Conservation (phyloP, 2,113 vertebrate genomes). For the Grallaria varia region DNA sequence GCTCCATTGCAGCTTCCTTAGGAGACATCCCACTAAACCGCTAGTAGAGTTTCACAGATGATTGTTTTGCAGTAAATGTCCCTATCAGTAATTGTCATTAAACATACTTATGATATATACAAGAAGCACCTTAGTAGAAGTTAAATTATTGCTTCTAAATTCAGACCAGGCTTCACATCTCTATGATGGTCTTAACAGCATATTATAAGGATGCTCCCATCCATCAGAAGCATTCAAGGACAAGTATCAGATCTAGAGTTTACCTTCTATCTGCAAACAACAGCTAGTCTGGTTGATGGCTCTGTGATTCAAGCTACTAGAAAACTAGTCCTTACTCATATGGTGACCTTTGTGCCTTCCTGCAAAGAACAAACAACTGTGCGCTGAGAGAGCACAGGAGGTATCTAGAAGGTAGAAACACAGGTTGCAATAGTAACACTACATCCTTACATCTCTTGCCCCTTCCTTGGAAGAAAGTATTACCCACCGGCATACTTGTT, state of each 20-base stretch:
- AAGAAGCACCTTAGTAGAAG: not conserved
- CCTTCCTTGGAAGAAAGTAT: not conserved
- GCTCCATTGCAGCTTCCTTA: not conserved
- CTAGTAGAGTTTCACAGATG: not conserved
- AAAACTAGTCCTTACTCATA: not conserved
- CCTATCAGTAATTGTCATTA: not conserved
- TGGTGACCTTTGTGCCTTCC: not conserved
- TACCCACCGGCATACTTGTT: not conserved
- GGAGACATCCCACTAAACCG: not conserved
- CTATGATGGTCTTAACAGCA: not conserved
- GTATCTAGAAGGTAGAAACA: not conserved
- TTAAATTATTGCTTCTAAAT: not conserved
- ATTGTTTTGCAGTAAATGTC: not conserved
- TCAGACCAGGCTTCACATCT: not conserved
- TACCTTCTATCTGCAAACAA: not conserved
- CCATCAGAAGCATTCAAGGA: not conserved
- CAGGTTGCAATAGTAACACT: not conserved
- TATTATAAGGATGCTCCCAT: not conserved
- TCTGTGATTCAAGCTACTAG: not conserved
- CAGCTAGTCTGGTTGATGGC: too few species aligned
- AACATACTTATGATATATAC: not conserved
- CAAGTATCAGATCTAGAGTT: not conserved
- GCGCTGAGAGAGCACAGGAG: not conserved
- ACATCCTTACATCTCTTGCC: not conserved
- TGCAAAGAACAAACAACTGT: not conserved